Percentiles rank a stretch among this genome's conserved stretches.
Evolutionary conservation across 1,140 invertebrate genomes (phyloP).

Genomic region (Ooceraea biroi): DNA sequence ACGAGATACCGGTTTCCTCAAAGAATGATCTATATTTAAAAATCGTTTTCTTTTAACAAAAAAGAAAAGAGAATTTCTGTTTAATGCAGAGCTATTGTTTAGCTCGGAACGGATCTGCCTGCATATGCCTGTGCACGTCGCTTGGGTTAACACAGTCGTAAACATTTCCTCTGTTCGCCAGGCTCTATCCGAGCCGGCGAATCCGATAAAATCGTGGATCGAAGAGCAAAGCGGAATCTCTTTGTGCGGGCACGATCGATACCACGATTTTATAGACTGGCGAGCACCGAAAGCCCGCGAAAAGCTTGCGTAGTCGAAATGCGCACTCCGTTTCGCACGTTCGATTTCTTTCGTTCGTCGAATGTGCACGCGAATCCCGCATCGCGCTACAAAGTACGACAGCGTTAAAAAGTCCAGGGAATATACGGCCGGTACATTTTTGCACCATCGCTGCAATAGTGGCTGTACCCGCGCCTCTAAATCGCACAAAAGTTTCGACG

Average conservation of each 20-base stretch:
- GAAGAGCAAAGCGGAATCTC: slow-evolving; percentile 38
- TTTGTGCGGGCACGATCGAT: slow-evolving; percentile 49
- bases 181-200: slow-evolving; percentile 26
- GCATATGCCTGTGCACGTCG: slow-evolving; percentile 13
- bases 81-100: slow-evolving; percentile 19
- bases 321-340: slow-evolving; percentile 31
- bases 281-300: slow-evolving; percentile 2
- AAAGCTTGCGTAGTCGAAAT: slow-evolving; percentile 32
- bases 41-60: background rate
- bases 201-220: slow-evolving; percentile 58
- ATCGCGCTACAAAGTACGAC: slow-evolving; percentile 3
- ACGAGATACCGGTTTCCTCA: background rate
- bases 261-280: slow-evolving; percentile 48
- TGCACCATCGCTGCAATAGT: background rate
- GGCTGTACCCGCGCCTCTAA: background rate
- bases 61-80: background rate
- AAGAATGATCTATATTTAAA: background rate
- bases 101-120: background rate
- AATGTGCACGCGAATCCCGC: slow-evolving; percentile 2
- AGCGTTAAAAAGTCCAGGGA: background rate
- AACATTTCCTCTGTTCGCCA: slow-evolving; percentile 43
- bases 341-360: slow-evolving; percentile 39
- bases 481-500: background rate
- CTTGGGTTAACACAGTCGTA: slow-evolving; percentile 51
- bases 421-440: background rate